Evolutionary conservation across 2,113 vertebrate genomes (phyloP).

Genomic region (Bagarius yarrelli): DNA sequence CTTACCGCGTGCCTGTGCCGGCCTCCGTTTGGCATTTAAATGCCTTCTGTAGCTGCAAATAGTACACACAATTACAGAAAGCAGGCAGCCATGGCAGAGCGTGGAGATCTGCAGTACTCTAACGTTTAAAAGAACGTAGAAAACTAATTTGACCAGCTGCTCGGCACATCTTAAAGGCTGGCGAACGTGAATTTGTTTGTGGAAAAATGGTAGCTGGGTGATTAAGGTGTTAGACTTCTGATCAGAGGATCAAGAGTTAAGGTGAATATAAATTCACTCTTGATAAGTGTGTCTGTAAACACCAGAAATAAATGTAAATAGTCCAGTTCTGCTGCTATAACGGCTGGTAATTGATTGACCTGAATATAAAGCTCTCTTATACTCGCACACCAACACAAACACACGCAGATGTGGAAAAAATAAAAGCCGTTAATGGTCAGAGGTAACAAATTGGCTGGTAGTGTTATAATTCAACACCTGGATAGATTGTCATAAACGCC

Average conservation of each 20-base stretch:
- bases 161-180: conserved; percentile 50
- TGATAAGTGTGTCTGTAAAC: too few species aligned
- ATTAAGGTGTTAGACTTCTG: too few species aligned
- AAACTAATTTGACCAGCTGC: conserved; percentile 58
- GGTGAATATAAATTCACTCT: too few species aligned
- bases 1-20: conserved; percentile 23
- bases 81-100: conserved; percentile 56
- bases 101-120: conserved; percentile 51
- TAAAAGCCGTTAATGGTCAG: not conserved
- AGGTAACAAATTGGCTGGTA: conserved; percentile 13
- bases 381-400: conserved; percentile 51
- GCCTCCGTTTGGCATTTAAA: conserved; percentile 67
- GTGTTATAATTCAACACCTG: conserved; percentile 20
- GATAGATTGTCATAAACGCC: not conserved
- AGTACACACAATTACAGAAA: conserved; percentile 72
- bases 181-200: not conserved
- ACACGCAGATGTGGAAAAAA: conserved; percentile 8
- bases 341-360: conserved; percentile 40
- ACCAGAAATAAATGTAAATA: conserved; percentile 20
- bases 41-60: conserved; percentile 63
- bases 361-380: conserved; percentile 45
- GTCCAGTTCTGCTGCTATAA: conserved; percentile 30
- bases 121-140: conserved; percentile 67
- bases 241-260: too few species aligned
- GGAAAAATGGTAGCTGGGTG: too few species aligned